These are phyloP conservation scores for Hypotaenidia philippensis DNA, from an alignment of 2,797 vertebrate genomes.

Conservation along the genomic window DNA sequence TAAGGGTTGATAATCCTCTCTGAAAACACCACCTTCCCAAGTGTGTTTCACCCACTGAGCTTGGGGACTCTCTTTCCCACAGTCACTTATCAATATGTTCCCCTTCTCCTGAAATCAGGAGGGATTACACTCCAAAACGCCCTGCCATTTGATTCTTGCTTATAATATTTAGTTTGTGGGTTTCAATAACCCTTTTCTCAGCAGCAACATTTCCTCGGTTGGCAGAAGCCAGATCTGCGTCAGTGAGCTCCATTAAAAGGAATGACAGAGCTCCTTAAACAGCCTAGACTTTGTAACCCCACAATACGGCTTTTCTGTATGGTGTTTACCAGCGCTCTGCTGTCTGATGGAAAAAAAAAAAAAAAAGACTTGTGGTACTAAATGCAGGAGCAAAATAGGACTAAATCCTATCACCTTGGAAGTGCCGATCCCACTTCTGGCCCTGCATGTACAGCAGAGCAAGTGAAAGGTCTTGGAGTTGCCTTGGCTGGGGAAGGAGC, in stretches of 20 bases:
- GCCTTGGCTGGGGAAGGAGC: background rate
- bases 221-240: conserved; percentile 73
- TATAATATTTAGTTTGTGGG: conserved; percentile 68
- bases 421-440: background rate
- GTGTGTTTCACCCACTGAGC: background rate
- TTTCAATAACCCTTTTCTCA: conserved; percentile 73
- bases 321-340: conserved; percentile 65
- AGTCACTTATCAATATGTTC: background rate
- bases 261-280: conserved; percentile 70
- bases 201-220: conserved; percentile 69
- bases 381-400: conserved; percentile 47
- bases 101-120: conserved; percentile 35
- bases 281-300: conserved; percentile 71
- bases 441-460: background rate
- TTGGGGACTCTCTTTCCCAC: background rate
- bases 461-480: background rate
- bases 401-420: conserved; percentile 35
- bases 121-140: conserved; percentile 36
- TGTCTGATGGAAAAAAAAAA: conserved; percentile 43
- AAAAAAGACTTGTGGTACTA: conserved; percentile 22
- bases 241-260: conserved; percentile 70
- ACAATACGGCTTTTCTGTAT: conserved; percentile 69
- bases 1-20: conserved; percentile 46
- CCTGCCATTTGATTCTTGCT: conserved; percentile 68
- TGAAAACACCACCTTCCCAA: background rate